Base-by-base conservation (phyloP, 2,797 vertebrate genomes). In the Leptatherina wallacei region DNA sequence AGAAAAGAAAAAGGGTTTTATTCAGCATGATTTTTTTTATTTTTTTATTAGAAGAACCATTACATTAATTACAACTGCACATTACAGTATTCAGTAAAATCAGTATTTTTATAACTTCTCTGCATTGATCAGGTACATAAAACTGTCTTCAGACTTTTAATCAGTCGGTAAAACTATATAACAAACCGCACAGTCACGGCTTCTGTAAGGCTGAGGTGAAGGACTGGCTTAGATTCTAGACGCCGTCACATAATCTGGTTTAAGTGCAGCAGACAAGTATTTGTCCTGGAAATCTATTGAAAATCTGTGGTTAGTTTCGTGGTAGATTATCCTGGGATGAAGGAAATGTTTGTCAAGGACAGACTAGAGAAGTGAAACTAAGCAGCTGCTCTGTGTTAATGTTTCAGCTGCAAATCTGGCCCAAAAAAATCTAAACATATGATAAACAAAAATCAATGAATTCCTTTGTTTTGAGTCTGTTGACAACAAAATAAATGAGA, bases 21-120 rank as follows among this genome's bases (percentile, higher is more conserved):
- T 30, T 69, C 10, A 38, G 16, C 75, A 61, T 58, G 22, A n/a
- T 0, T 71, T 80, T 67, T 73, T 18, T 77, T 57, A 65, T 75
- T 83, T 69, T 44, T 49, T 73, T 2, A 70, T n/a, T 70, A 69
- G 57, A 73, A 29, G 5, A 77, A 70, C 36, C 14, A 1, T 55
- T 38, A 57, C 16, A 36, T 32, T 58, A 4, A 64, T 64, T 36
- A 33, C 6, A 47, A 12, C 27, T 62, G 29, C 10, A 22, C 30
- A 32, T 63, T 22, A 63, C 30, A 51, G n/a, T 47, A 24, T 24
- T 18, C 18, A 32, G 32, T n/a, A 24, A 51, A 51, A 24, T 35
- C 14, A 32, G 29, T 30, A 24, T 64, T 49, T 9, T 64, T n/a
- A 32, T 18, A 20, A 44, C 16, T 44, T 7, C 1, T 32, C 27